Evolutionary conservation across 2,888 invertebrate species (phyloP).

Genomic region (Physocephala rufipes): DNA sequence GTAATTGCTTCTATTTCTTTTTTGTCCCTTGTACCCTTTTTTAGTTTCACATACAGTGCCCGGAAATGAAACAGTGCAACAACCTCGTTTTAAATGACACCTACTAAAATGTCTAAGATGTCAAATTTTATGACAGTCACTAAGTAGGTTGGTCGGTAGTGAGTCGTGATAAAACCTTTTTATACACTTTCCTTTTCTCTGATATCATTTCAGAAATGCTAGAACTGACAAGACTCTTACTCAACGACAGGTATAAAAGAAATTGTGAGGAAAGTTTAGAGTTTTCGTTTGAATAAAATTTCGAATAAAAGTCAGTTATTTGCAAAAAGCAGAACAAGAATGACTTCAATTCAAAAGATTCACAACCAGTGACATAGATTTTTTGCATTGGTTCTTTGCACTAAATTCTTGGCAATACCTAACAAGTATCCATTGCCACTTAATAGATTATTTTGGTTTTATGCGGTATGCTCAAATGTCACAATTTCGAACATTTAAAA

Average conservation of each 20-base stretch:
- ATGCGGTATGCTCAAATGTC: too few relatives aligned
- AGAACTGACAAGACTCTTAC: not conserved
- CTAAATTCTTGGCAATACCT: too few relatives aligned
- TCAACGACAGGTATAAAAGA: not conserved
- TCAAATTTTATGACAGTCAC: slow-evolving; percentile 11
- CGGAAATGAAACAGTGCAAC: slow-evolving; percentile 31
- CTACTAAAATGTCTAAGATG: slow-evolving; percentile 27
- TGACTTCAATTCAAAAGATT: too few relatives aligned
- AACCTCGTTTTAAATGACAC: slow-evolving; percentile 36
- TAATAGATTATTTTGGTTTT: too few relatives aligned
- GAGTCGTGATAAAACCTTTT: not conserved
- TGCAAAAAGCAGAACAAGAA: too few relatives aligned
- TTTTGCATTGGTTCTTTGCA: too few relatives aligned
- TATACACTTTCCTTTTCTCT: too few relatives aligned
- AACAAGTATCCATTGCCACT: too few relatives aligned
- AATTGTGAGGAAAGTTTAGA: not conserved
- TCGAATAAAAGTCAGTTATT: not conserved
- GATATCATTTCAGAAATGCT: not conserved
- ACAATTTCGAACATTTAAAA: too few relatives aligned
- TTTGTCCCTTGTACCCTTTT: not conserved
- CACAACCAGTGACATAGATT: too few relatives aligned
- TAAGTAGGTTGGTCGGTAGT: not conserved
- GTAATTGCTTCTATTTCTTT: not conserved
- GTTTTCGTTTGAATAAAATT: not conserved
- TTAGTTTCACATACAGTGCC: not conserved